Conservation (phyloP, 2,113 vertebrate genomes). For the Silurus asotus region DNA sequence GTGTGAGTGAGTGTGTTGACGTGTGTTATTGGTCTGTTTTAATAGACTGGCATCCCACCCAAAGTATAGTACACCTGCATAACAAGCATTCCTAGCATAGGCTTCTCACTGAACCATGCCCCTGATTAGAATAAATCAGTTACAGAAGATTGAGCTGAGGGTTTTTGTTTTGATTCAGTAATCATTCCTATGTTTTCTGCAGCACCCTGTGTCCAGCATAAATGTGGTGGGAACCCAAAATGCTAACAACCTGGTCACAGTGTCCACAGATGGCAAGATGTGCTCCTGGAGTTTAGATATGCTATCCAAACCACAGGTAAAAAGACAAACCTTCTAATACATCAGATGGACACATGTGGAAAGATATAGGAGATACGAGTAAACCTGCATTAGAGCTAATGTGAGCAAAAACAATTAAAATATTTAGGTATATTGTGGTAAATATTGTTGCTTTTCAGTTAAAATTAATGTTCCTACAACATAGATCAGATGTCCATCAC, state of each 20-base stretch:
- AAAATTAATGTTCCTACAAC: neutral
- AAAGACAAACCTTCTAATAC: slow-evolving; percentile 10
- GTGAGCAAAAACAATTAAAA: too few relatives aligned
- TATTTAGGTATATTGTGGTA: too few relatives aligned
- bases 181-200: neutral
- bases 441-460: neutral
- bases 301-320: slow-evolving; percentile 87
- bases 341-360: neutral
- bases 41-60: neutral
- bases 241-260: slow-evolving; percentile 86
- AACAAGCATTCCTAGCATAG: neutral
- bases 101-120: neutral
- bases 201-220: slow-evolving; percentile 90
- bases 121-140: neutral
- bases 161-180: neutral
- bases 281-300: slow-evolving; percentile 92
- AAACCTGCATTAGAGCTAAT: neutral
- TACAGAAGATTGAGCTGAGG: too few relatives aligned
- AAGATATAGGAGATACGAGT: neutral
- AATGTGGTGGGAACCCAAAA: slow-evolving; percentile 89
- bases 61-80: neutral
- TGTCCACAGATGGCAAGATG: slow-evolving; percentile 89
- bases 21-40: neutral
- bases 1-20: neutral
- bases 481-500: neutral